Evolutionary conservation across 2,888 invertebrate species (phyloP), one percentile per base, ranked within the genome.

Genomic region (Adelphocoris suturalis): DNA sequence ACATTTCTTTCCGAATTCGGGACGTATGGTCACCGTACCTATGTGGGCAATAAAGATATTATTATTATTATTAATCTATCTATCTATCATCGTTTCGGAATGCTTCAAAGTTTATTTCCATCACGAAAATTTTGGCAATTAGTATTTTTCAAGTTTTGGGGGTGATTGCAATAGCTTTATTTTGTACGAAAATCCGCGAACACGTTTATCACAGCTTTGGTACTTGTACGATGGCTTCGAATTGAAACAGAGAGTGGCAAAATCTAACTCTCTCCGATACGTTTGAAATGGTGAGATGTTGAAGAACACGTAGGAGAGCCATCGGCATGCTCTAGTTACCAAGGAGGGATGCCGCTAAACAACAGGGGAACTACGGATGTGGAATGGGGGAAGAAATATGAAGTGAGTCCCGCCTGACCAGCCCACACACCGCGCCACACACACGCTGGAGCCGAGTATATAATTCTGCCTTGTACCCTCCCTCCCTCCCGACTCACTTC

Each of bases 381-480:
- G 68, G 68, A 68, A 23, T 9, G 68, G 68, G 68, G 68, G 68
- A 68, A 68, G 68, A 68, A 68, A 27, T 19, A 68, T 68, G 68
- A 68, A 68, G 68, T 68, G 23, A 68, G 23, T 0, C 68, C 27
- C 27, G 23, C 68, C 68, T 19, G 23, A 12, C 68, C 23, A 27
- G 12, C 23, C 19, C n/a, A n/a, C 68, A n/a, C 12, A 68, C 27
- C 19, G 68, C 23, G 27, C 5, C 23, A 68, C 68, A 57, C 57
- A 57, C 57, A 57, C 57, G 57, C 57, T 57, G 57, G 5, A n/a
- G 57, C 28, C 13, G 61, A 27, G 85, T 85, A 85, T 85, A 57
- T 85, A 85, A 85, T 85, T 85, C 55, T 85, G 57, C 61, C 85
- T 16, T 57, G 57, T 78, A n/a, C 85, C 57, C 84, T 27, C 48